A percentile compares a stretch with the other conserved stretches of the same genome.
phyloP scores from a whole-genome alignment of 92 coral and sea anemone genomes.

The Epizoanthus scotinus region DNA sequence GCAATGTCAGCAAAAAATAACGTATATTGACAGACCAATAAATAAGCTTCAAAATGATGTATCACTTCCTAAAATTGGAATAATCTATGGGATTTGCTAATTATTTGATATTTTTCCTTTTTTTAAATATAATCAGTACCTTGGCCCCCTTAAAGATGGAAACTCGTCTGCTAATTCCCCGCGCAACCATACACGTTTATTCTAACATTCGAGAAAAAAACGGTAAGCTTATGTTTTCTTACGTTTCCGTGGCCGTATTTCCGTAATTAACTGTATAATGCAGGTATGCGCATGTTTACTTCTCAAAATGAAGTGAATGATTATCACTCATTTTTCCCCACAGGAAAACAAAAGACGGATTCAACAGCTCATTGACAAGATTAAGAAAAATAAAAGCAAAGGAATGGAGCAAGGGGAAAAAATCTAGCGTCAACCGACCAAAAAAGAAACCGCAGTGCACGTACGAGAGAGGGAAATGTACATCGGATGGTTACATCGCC shows the following conservation, averaged over 20 bases:
- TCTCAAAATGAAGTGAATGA: neutral
- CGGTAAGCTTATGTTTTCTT: conserved; percentile 1
- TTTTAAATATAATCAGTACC: neutral
- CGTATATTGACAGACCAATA: conserved; percentile 22
- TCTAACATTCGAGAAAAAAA: too few relatives aligned
- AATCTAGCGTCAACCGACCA: conserved; percentile 16
- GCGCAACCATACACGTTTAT: too few relatives aligned
- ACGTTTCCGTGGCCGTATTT: neutral
- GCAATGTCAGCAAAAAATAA: conserved; percentile 14
- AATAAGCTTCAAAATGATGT: too few relatives aligned
- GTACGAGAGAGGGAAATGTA: too few relatives aligned
- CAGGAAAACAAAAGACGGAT: conserved; percentile 19
- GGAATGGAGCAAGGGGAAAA: neutral
- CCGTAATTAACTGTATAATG: neutral
- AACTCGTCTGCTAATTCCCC: too few relatives aligned
- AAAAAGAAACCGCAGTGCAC: conserved; percentile 7
- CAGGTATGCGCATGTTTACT: neutral
- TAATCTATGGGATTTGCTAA: conserved; percentile 8
- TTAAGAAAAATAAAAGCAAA: conserved; percentile 5
- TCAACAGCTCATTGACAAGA: conserved; percentile 8
- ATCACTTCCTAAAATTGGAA: conserved; percentile 4
- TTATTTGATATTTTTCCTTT: neutral
- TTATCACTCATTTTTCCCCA: conserved; percentile 8
- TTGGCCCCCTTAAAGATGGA: too few relatives aligned
- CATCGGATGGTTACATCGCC: too few relatives aligned